phyloP scores from a whole-genome alignment of 2,113 vertebrate genomes.

The Oceanodroma tethys region DNA sequence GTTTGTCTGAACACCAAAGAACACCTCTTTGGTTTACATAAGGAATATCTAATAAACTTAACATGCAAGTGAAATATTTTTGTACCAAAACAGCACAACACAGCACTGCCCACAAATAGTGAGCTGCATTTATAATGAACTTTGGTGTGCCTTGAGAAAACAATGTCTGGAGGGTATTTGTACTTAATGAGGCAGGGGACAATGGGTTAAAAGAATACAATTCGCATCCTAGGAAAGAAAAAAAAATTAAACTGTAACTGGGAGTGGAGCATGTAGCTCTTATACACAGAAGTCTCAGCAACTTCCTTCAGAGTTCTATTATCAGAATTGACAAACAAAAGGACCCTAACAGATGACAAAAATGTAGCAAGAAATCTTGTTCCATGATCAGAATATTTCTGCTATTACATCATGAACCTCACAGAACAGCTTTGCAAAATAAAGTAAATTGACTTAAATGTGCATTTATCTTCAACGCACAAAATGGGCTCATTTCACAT shows the following conservation, averaged over 20 bases:
- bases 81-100: constrained; percentile 3
- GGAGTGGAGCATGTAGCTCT: neutral
- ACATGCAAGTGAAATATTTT: constrained; percentile 42
- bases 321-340: neutral
- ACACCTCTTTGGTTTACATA: constrained; percentile 40
- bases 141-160: constrained; percentile 53
- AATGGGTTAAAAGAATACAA: constrained; percentile 60
- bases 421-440: constrained; percentile 51
- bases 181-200: constrained; percentile 46
- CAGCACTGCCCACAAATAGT: neutral
- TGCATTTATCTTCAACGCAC: constrained; percentile 37
- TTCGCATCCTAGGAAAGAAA: neutral
- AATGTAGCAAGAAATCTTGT: constrained; percentile 26
- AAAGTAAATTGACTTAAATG: neutral
- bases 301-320: neutral
- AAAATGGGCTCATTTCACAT: constrained; percentile 47
- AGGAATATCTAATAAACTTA: constrained; percentile 60
- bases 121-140: constrained; percentile 57
- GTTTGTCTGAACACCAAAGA: constrained; percentile 47
- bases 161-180: constrained; percentile 39
- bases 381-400: constrained; percentile 56
- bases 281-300: neutral
- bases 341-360: neutral
- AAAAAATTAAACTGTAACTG: neutral
- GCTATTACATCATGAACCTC: constrained; percentile 38